Conservation (phyloP, 2,888 invertebrate genomes). For the Lymantria monacha region DNA sequence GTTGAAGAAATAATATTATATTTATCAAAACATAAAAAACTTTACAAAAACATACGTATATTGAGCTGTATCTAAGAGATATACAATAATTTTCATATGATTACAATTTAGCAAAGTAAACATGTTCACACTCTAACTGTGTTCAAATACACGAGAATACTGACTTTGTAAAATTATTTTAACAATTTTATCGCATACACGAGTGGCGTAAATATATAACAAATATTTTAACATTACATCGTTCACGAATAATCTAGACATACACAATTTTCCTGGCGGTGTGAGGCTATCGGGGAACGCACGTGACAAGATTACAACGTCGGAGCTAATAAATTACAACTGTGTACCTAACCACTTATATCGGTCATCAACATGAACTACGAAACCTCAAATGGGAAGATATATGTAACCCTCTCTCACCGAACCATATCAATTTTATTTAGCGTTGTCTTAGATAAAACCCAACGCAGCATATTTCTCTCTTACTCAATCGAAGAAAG, state of each 20-base stretch:
- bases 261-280: slow-evolving; percentile 40
- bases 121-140: slow-evolving; percentile 2
- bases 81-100: not conserved
- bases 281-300: slow-evolving; percentile 32
- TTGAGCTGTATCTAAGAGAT: too few species aligned
- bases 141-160: slow-evolving; percentile 10
- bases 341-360: slow-evolving; percentile 14
- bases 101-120: slow-evolving; percentile 1
- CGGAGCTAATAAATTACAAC: slow-evolving; percentile 38
- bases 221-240: slow-evolving; percentile 10
- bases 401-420: slow-evolving; percentile 17
- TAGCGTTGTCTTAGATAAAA: too few species aligned
- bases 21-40: too few species aligned
- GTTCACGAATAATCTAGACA: slow-evolving; percentile 28
- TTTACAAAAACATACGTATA: too few species aligned
- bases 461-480: too few species aligned
- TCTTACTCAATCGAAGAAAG: too few species aligned
- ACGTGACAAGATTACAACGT: slow-evolving; percentile 49
- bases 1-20: too few species aligned
- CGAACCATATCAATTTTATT: too few species aligned
- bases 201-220: slow-evolving; percentile 7
- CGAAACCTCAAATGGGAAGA: slow-evolving; percentile 12
- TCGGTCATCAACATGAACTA: slow-evolving; percentile 13
- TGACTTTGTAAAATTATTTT: not conserved
- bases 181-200: slow-evolving; percentile 1